Evolutionary conservation across 2,113 vertebrate species (phyloP), one percentile per base, ranked within the genome.

Genomic region (Semnornis frantzii): DNA sequence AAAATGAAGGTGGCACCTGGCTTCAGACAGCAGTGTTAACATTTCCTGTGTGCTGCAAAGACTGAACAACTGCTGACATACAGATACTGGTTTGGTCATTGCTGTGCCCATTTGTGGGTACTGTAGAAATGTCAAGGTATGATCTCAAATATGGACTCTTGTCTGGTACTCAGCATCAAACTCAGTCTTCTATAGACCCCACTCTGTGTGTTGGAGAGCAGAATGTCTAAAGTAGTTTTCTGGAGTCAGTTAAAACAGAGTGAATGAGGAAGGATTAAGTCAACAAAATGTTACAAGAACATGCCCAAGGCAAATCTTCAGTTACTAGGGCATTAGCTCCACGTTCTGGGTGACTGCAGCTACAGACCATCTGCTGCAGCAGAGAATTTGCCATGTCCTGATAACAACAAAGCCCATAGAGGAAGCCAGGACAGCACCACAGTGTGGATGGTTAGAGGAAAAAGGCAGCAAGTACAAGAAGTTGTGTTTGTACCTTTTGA

Each of bases 281-380:
- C 90, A 85, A 37, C 63, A 80, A 82, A 71, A 93, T 74, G 76
- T 77, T 94, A 58, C 80, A 83, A 77, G 92, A 80, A 91, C 85
- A 68, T 2, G 85, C 94, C 96, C 77, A 95, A 94, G 93, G 96
- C 95, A 90, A 83, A 92, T 82, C 82, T 88, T 39, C 76, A 77
- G 94, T 77, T 83, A 48, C 27, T n/a, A 63, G 85, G 88, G 90
- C 79, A 83, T 88, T 85, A 90, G 85, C 87, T 95, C 76, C 62
- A 66, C 82, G 8, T 88, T 62, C 28, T 8, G 68, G 76, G 90
- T 66, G 87, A 87, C 15, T 89, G 91, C 84, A 90, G 92, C 57
- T 71, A 25, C 27, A 69, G 72, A 68, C 93, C 93, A 91, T 91
- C 92, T 96, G 85, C 95, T 87, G 80, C 9, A 6, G 81, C 84